Conservation (phyloP, 2,113 vertebrate species). For the Phyllostomus discolor region DNA sequence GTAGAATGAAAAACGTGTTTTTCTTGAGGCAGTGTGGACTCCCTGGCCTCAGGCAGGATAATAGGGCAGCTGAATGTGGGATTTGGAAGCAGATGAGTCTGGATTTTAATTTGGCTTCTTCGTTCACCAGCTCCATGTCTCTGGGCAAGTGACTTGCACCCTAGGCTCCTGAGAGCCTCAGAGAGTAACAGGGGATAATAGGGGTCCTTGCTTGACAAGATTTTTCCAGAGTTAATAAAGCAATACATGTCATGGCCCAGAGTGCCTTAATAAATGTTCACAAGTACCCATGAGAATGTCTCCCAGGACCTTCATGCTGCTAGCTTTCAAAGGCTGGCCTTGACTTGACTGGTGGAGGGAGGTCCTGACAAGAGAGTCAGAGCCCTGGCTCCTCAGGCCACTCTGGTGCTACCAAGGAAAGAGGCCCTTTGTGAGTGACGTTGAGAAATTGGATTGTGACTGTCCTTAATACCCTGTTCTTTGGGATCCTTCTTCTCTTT, state of each 20-base stretch:
- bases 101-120: neutral
- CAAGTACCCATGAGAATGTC: neutral
- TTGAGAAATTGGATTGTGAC: neutral
- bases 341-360: neutral
- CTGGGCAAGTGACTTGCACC: neutral
- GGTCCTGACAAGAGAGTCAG: neutral
- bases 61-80: neutral
- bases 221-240: neutral
- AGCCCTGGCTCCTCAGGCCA: neutral
- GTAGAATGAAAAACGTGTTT: neutral
- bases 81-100: neutral
- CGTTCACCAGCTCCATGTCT: neutral
- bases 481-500: neutral
- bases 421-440: neutral
- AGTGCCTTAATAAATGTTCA: neutral
- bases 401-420: neutral
- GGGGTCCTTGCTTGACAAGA: neutral
- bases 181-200: no score
- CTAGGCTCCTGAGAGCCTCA: neutral
- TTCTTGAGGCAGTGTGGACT: neutral
- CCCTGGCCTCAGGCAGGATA: neutral
- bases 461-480: neutral
- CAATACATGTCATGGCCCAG: neutral
- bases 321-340: neutral
- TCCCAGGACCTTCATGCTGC: neutral